Percentiles rank a stretch among this genome's conserved stretches.
phyloP scores from a whole-genome alignment of 1,140 invertebrate genomes.

The Diabrotica undecimpunctata region DNA sequence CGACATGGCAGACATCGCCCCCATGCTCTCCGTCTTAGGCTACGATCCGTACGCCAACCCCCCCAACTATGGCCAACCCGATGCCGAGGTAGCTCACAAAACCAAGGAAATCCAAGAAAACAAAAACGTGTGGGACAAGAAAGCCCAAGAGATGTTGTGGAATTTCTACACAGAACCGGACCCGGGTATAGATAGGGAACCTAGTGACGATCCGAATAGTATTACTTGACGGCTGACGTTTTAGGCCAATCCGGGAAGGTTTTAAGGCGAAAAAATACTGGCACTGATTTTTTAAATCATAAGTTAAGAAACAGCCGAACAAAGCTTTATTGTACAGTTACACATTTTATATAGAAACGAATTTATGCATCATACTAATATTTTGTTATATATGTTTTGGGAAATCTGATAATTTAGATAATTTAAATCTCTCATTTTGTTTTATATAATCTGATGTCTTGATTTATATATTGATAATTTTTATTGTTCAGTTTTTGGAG shows the following conservation, averaged over 20 bases:
- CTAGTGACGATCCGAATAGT: conserved; percentile 39
- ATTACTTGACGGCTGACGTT: conserved; percentile 11
- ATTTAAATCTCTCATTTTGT: too few relatives aligned
- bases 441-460: too few relatives aligned
- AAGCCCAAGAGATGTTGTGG: conserved; percentile 51
- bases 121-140: conserved; percentile 54
- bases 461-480: too few relatives aligned
- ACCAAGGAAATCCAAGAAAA: conserved; percentile 58
- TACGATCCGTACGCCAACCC: conserved; percentile 94
- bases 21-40: conserved; percentile 86
- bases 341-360: too few relatives aligned
- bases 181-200: conserved; percentile 38
- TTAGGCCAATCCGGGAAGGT: neutral
- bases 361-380: too few relatives aligned
- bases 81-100: conserved; percentile 79
- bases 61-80: conserved; percentile 86
- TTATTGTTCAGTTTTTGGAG: too few relatives aligned
- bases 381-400: too few relatives aligned
- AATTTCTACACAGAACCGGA: conserved; percentile 35
- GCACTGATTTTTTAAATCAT: too few relatives aligned
- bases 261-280: neutral
- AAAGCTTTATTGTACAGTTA: too few relatives aligned
- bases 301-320: too few relatives aligned
- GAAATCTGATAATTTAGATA: too few relatives aligned
- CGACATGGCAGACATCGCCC: conserved; percentile 88